These are phyloP conservation scores for Moxostoma hubbsi DNA, from an alignment of 2,797 vertebrate species.

Conservation along the genomic window DNA sequence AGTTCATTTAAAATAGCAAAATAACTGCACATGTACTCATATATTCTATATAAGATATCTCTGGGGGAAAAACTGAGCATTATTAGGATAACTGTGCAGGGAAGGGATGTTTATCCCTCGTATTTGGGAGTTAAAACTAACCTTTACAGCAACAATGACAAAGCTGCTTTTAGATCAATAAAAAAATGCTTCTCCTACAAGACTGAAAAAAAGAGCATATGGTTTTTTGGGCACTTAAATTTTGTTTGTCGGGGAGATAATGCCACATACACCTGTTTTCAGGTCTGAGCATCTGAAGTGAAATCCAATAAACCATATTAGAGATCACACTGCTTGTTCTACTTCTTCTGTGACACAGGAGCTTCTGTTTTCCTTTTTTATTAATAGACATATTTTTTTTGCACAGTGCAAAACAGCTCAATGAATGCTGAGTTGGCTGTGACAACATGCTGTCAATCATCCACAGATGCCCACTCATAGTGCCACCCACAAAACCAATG, in stretches of 20 bases:
- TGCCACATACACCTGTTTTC: constrained; percentile 36
- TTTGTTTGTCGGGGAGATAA: constrained; percentile 44
- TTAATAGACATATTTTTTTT: no score
- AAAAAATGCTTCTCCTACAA: constrained; percentile 16
- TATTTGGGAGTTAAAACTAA: constrained; percentile 22
- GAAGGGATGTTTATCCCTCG: not conserved
- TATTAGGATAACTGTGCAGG: not conserved
- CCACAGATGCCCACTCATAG: constrained; percentile 26
- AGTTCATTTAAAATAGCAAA: no score
- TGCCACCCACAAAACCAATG: constrained; percentile 14
- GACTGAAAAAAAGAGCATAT: not conserved
- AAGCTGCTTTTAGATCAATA: constrained; percentile 18
- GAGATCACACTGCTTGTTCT: constrained; percentile 49
- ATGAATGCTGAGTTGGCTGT: constrained; percentile 29
- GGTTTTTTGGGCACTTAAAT: constrained; percentile 27
- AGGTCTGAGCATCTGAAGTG: constrained; percentile 37
- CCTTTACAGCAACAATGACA: constrained; percentile 5
- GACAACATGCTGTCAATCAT: constrained; percentile 51
- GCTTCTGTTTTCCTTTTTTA: not conserved
- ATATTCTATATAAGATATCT: no score
- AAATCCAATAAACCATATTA: constrained; percentile 63
- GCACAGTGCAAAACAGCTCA: constrained; percentile 3
- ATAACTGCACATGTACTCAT: no score
- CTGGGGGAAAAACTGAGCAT: no score
- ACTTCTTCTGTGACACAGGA: constrained; percentile 16